phyloP scores from a whole-genome alignment of 2,888 invertebrate species.

The Stegophylla sp. region DNA sequence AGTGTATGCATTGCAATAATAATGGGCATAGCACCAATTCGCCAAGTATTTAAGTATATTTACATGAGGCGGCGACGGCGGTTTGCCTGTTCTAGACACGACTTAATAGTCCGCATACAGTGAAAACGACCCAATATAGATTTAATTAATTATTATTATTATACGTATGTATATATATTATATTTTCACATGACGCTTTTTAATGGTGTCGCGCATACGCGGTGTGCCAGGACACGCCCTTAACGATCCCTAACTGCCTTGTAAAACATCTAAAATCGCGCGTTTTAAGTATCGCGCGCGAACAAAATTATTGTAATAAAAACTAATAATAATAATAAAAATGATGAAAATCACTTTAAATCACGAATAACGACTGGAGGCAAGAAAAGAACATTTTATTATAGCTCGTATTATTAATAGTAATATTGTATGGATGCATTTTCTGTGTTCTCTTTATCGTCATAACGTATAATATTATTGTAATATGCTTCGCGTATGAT shows the following conservation, averaged over 20 bases:
- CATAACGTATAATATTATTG: neutral
- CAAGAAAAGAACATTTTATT: too few relatives aligned
- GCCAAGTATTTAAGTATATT: neutral
- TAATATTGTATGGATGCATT: neutral
- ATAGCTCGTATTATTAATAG: neutral
- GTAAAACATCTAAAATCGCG: constrained; percentile 49
- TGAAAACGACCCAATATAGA: constrained; percentile 25
- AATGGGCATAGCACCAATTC: constrained; percentile 42
- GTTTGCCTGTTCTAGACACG: constrained; percentile 36
- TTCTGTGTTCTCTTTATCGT: neutral
- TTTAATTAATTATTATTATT: constrained; percentile 49
- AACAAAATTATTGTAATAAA: neutral
- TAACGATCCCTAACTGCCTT: constrained; percentile 45
- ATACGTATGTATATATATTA: neutral
- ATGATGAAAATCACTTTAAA: neutral
- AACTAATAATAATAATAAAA: neutral
- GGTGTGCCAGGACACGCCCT: constrained; percentile 47
- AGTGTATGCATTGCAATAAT: neutral
- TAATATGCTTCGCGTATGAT: neutral
- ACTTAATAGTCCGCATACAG: constrained; percentile 29
- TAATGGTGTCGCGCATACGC: constrained; percentile 39
- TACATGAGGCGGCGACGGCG: neutral
- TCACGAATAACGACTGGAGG: neutral
- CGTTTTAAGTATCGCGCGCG: neutral
- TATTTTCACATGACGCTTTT: neutral